Evolutionary conservation across 2,797 vertebrate genomes (phyloP).

Genomic region (Oreochromis grahami): DNA sequence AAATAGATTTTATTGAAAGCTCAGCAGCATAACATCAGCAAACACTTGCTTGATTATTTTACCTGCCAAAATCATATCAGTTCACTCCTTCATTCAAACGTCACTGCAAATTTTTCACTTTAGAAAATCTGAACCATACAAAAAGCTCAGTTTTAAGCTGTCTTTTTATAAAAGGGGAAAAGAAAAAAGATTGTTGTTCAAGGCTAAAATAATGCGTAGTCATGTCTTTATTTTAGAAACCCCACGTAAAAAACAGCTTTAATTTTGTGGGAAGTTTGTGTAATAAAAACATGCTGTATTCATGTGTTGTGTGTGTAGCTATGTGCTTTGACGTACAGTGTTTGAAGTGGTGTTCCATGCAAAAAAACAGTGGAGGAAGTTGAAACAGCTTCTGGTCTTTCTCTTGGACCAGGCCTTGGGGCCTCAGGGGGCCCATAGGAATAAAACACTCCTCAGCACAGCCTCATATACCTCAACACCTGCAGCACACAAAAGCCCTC

Average conservation of each 20-base stretch:
- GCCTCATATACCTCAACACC: constrained; percentile 60
- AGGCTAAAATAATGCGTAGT: neutral
- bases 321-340: constrained; percentile 21
- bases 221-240: neutral
- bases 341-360: constrained; percentile 56
- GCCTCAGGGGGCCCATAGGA: constrained; percentile 42
- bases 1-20: neutral
- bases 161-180: neutral
- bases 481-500: constrained; percentile 63
- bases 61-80: neutral
- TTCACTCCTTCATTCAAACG: neutral
- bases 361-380: constrained; percentile 65
- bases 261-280: neutral
- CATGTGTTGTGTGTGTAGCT: neutral
- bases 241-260: neutral
- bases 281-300: neutral
- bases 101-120: neutral
- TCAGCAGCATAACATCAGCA: neutral
- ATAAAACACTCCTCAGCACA: constrained; percentile 46
- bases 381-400: constrained; percentile 69
- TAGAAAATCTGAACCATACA: neutral
- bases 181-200: neutral
- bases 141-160: neutral
- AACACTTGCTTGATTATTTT: neutral
- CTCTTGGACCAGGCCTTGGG: constrained; percentile 48